Evolutionary conservation across 2,797 vertebrate species (phyloP), one percentile per base, ranked within the genome.

Genomic region (Lepus oiostolus): DNA sequence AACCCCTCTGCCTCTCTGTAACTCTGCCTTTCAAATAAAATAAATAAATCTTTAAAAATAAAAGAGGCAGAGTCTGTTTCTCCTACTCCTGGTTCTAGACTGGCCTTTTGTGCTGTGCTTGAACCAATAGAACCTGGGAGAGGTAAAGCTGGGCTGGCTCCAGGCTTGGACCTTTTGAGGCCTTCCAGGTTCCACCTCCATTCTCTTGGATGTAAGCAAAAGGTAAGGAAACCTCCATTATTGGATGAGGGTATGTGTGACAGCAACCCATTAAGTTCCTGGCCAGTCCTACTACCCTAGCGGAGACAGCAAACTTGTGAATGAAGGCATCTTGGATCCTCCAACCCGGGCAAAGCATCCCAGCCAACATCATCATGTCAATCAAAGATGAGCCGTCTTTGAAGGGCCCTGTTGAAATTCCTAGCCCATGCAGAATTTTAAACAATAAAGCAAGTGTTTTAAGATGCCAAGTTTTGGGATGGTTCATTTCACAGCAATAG

Each of bases 81-180:
- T 1, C n/a, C 19, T 60, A 16, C 4, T 68, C 58, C 47, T 54
- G 3, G 38, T 52, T 58, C 26, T 28, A 17, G 47, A 32, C 21
- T 32, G 30, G n/a, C 1, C 42, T 63, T 32, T 63, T 32, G 63
- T 26, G 70, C 8, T 32, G 67, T 19, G 86, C 68, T 35, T 58
- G 60, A 30, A 32, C 2, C 12, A 75, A 58, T 21, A 76, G 17
- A 80, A 85, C 2, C 32, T 1, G 24, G 58, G 1, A 65, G 65
- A 87, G 10, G 14, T 13, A n/a, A 87, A 2, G 1, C 5, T 32
- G 30, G 1, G 0, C 19, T 10, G 21, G 22, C 1, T n/a, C 16
- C 26, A 83, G 60, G 16, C 7, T 32, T 54, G 65, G 65, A 17
- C 1, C 28, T 14, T 70, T 21, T 1, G 10, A 62, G 12, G 7